phyloP scores from a whole-genome alignment of 2,113 vertebrate genomes.

The Dinomys branickii region DNA sequence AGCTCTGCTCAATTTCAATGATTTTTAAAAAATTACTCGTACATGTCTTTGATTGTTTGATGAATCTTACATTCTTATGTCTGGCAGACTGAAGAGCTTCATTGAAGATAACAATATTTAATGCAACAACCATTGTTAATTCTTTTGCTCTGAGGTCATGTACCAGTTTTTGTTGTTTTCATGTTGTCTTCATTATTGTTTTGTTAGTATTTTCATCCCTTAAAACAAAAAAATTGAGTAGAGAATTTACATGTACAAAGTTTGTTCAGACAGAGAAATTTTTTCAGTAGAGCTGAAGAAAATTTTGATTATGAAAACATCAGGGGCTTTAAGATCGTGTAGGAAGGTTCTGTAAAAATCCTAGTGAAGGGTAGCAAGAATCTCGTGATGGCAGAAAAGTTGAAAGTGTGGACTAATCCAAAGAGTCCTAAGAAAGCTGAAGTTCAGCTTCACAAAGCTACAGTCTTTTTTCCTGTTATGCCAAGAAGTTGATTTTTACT shows the following conservation, averaged over 20 bases:
- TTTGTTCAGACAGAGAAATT: not conserved
- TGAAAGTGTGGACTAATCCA: not conserved
- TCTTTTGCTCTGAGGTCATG: too few species aligned
- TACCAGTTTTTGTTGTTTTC: too few species aligned
- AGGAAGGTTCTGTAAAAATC: not conserved
- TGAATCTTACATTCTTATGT: too few species aligned
- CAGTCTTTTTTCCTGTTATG: not conserved
- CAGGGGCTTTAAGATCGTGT: not conserved
- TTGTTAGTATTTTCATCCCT: too few species aligned
- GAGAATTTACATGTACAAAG: not conserved
- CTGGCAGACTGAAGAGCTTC: too few species aligned
- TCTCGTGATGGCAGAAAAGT: not conserved
- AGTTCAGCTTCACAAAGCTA: not conserved
- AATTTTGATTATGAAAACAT: not conserved
- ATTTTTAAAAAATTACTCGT: too few species aligned
- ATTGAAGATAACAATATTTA: too few species aligned
- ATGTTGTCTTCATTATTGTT: too few species aligned
- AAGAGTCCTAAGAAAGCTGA: not conserved
- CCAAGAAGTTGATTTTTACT: slow-evolving; percentile 33
- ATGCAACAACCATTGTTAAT: too few species aligned
- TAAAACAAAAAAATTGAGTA: not conserved
- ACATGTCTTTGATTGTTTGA: too few species aligned
- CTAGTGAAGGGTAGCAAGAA: not conserved
- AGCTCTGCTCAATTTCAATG: too few species aligned
- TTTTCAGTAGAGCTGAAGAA: not conserved